A percentile compares a stretch with the other conserved stretches of the same genome.
phyloP scores from a whole-genome alignment of 2,797 vertebrate genomes.

The Alcedo atthis region DNA sequence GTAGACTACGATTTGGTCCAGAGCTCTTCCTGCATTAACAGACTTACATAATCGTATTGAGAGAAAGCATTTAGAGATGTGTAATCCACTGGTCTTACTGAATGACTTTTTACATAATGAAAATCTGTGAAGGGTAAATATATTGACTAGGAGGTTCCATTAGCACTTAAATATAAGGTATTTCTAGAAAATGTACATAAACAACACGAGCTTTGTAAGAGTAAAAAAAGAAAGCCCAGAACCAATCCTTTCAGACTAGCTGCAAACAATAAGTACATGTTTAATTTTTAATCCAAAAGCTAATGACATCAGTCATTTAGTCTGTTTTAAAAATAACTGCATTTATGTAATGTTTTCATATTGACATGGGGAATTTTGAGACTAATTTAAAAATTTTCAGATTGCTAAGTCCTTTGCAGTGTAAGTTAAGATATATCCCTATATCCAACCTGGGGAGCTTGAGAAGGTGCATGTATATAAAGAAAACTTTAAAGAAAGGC shows the following conservation, averaged over 20 bases:
- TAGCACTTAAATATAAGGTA: constrained; percentile 29
- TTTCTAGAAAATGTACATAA: neutral
- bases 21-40: constrained; percentile 66
- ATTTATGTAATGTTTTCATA: neutral
- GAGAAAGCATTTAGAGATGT: constrained; percentile 69
- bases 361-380: neutral
- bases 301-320: neutral
- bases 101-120: constrained; percentile 73
- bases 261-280: neutral
- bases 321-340: neutral
- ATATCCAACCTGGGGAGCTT: neutral
- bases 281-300: constrained; percentile 17
- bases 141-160: constrained; percentile 29
- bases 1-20: constrained; percentile 39
- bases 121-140: constrained; percentile 75
- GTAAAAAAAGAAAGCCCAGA: constrained; percentile 5
- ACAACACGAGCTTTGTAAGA: neutral
- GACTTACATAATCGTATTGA: constrained; percentile 69
- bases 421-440: neutral
- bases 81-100: constrained; percentile 70
- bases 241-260: neutral
- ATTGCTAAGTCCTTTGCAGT: neutral
- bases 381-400: neutral
- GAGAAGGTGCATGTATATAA: neutral
- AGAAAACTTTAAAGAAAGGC: neutral